Evolutionary conservation across 2,113 vertebrate genomes (phyloP), one percentile per base, ranked within the genome.

Genomic region (Synchiropus splendidus): DNA sequence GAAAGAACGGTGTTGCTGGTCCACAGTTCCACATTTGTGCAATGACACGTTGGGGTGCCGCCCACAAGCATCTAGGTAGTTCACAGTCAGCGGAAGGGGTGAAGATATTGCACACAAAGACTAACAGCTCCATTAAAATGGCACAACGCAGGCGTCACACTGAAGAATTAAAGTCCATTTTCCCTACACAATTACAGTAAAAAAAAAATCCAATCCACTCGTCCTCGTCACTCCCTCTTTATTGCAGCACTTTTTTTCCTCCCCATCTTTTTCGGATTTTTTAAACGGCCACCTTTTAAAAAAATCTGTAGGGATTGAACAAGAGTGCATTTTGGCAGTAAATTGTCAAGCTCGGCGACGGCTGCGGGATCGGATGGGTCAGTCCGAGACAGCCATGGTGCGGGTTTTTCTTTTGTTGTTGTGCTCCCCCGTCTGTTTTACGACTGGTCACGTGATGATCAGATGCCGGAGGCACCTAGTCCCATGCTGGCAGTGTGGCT

Each of bases 401-500:
- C 61, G 61, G 46, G 53, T 17, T 54, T 39, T 47, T 33, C n/a
- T 12, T 13, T 40, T 40, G 11, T 27, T n/a, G 18, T 41, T 41
- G 12, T 21, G 21, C 58, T 50, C 45, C 58, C 47, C 21, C 64
- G 63, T 62, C 31, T 16, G 11, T 15, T 13, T 17, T 16, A 12
- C 42, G 30, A 63, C 54, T 64, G 80, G 82, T 76, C 68, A 80
- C 72, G 48, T 79, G 70, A 72, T 38, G 56, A 41, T 92, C 92
- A 98, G 83, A 97, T 92, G 85, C 95, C 94, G 0, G 94, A 97
- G 58, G 95, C 90, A 66, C 94, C 91, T 81, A 98, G 86, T 80
- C 92, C 89, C 87, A 97, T 89, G 81, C 90, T 92, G 47, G 94
- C 91, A 65, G 89, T 88, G 87, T 99, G 93, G 80, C 95, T 93